These are phyloP conservation scores for Protophormia terraenovae DNA, from an alignment of 2,888 invertebrate genomes.

Conservation along the genomic window DNA sequence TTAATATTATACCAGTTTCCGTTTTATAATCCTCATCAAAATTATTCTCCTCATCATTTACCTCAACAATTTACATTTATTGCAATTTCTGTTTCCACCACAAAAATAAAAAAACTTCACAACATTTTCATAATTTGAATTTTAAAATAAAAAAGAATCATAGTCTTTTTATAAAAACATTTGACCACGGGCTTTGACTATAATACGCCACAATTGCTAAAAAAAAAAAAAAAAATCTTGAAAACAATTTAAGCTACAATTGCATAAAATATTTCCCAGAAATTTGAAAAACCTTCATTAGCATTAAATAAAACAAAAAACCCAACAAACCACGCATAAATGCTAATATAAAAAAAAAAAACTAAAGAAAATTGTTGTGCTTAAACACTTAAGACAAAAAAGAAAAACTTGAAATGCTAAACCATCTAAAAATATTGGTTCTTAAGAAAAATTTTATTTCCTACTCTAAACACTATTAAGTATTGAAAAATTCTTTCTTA, in stretches of 20 bases:
- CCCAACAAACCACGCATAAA: slow-evolving; percentile 61
- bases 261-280: slow-evolving; percentile 40
- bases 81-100: too few species aligned
- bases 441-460: neutral
- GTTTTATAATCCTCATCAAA: too few species aligned
- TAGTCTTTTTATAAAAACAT: slow-evolving; percentile 39
- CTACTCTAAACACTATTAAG: rapidly evolving
- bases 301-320: slow-evolving; percentile 61
- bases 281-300: slow-evolving; percentile 56
- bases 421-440: neutral
- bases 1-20: too few species aligned
- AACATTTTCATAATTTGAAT: slow-evolving; percentile 59
- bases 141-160: slow-evolving; percentile 63
- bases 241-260: slow-evolving; percentile 39
- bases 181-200: slow-evolving; percentile 27
- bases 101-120: too few species aligned
- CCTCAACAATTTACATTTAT: slow-evolving; percentile 42
- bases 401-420: too few species aligned
- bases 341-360: slow-evolving; percentile 40
- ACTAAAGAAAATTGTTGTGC: slow-evolving; percentile 34
- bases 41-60: too few species aligned
- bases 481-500: neutral
- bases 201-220: slow-evolving; percentile 28
- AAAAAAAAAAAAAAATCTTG: slow-evolving; percentile 29
- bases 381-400: too few species aligned